Percentiles rank a stretch among this genome's conserved stretches.
These are phyloP conservation scores for Chalcosyrphus nemorum DNA, from an alignment of 2,888 invertebrate genomes.

Conservation along the genomic window DNA sequence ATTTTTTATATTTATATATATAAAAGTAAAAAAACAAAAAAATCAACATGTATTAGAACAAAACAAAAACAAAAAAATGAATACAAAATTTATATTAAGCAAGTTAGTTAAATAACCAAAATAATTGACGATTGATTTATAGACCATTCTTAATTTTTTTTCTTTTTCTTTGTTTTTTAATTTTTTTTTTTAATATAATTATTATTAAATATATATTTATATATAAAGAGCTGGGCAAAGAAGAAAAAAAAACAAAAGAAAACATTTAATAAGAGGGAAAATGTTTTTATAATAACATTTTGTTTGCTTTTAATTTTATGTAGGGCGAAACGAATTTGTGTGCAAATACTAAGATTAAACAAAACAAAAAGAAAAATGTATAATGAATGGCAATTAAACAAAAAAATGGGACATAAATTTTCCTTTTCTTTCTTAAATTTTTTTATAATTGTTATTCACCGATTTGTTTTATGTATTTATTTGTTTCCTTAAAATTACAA, in stretches of 20 bases:
- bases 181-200: constrained; percentile 54
- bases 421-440: constrained; percentile 22
- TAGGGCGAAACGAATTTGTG: constrained; percentile 71
- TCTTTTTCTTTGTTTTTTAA: constrained; percentile 30
- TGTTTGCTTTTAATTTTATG: constrained; percentile 23
- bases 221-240: constrained; percentile 57
- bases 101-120: constrained; percentile 72
- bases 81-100: constrained; percentile 69
- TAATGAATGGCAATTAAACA: constrained; percentile 22
- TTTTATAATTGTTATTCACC: background rate
- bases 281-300: constrained; percentile 17
- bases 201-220: constrained; percentile 70
- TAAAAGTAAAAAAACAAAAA: constrained; percentile 75
- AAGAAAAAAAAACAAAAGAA: constrained; percentile 41
- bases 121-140: constrained; percentile 70
- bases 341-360: constrained; percentile 72
- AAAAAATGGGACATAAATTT: background rate
- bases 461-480: constrained; percentile 52
- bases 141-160: constrained; percentile 66
- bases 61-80: constrained; percentile 46
- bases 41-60: constrained; percentile 67
- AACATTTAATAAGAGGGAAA: constrained; percentile 10
- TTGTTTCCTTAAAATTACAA: constrained; percentile 37
- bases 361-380: constrained; percentile 23
- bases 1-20: constrained; percentile 75